phyloP scores from a whole-genome alignment of 2,113 vertebrate genomes.

The Camelus dromedarius region DNA sequence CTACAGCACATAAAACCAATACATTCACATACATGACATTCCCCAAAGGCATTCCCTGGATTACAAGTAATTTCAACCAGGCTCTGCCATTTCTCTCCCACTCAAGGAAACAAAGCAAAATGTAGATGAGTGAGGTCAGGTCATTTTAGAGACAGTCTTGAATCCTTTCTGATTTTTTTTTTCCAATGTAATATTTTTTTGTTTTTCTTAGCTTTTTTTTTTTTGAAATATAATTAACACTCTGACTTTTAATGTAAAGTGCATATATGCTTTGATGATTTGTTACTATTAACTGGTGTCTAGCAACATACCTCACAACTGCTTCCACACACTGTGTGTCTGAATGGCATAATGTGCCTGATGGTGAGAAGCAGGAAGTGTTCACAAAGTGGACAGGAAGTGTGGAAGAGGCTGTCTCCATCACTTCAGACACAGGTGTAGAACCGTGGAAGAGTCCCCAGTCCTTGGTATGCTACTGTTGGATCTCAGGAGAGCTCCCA shows the following conservation, averaged over 20 bases:
- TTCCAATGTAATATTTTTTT: neutral
- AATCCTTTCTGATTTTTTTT: neutral
- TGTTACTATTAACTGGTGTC: neutral
- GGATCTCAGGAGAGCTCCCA: neutral
- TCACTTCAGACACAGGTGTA: neutral
- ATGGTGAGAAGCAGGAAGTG: neutral
- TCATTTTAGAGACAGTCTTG: conserved; percentile 3
- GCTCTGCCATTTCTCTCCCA: neutral
- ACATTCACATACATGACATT: neutral
- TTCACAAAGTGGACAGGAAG: neutral
- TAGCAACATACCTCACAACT: neutral
- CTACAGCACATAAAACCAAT: conserved; percentile 1
- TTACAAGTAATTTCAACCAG: neutral
- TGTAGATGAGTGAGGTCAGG: neutral
- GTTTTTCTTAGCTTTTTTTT: neutral
- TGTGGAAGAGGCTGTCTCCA: neutral
- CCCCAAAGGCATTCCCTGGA: neutral
- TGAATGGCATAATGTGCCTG: neutral
- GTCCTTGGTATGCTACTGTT: neutral
- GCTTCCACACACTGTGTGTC: neutral
- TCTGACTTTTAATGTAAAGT: neutral
- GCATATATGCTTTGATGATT: neutral
- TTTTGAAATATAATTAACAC: neutral
- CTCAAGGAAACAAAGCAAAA: neutral
- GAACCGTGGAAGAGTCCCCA: neutral